Conservation (phyloP, 2,797 vertebrate genomes). For the Chloroceryle amazona region DNA sequence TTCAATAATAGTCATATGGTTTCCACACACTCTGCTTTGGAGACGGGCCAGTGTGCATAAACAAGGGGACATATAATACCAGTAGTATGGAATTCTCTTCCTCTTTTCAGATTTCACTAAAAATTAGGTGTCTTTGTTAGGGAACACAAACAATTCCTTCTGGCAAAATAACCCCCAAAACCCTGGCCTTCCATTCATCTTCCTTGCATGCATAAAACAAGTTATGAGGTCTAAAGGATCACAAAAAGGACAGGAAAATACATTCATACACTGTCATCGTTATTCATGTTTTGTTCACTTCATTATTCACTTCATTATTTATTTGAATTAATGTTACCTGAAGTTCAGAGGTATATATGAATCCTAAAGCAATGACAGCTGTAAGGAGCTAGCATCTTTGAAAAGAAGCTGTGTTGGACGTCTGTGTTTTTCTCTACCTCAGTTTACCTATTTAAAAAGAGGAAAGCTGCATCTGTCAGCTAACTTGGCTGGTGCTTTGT, state of each 20-base stretch:
- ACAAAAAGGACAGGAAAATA: constrained; percentile 2
- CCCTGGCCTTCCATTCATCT: constrained; percentile 20
- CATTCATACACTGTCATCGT: background rate
- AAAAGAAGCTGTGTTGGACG: background rate
- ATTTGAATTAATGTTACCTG: background rate
- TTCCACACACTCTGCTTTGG: constrained; percentile 67
- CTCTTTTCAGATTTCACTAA: constrained; percentile 51
- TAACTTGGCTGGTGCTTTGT: background rate
- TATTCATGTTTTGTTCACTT: constrained; percentile 29
- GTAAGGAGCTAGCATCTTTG: background rate
- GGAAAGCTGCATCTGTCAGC: background rate
- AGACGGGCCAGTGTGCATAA: constrained; percentile 44
- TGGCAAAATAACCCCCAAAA: background rate
- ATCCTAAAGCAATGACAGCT: background rate
- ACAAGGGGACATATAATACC: constrained; percentile 54
- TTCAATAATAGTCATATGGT: constrained; percentile 66
- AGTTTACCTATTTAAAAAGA: background rate
- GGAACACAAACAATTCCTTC: constrained; percentile 41
- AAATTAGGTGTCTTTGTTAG: constrained; percentile 62
- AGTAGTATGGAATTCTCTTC: constrained; percentile 64
- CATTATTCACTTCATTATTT: constrained; percentile 37
- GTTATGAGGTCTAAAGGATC: constrained; percentile 18
- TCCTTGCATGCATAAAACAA: background rate
- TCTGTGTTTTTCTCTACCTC: background rate
- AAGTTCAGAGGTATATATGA: background rate